Evolutionary conservation across 2,888 invertebrate genomes (phyloP).

Genomic region (Selenia dentaria): DNA sequence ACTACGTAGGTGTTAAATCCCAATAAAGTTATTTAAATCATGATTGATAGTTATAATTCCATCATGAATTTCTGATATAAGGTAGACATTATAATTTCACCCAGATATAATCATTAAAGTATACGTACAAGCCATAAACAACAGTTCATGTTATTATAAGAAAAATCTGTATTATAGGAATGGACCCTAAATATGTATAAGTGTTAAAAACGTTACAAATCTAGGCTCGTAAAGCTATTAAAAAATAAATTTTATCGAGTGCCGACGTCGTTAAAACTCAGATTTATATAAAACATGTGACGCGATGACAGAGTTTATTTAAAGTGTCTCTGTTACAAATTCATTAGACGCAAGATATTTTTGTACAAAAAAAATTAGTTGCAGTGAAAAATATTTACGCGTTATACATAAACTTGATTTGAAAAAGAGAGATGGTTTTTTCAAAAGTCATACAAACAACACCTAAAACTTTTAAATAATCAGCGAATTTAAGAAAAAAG

Average conservation of each 20-base stretch:
- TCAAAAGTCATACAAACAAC: too few relatives aligned
- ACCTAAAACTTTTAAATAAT: too few relatives aligned
- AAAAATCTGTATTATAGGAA: slow-evolving; percentile 44
- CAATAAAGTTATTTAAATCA: slow-evolving; percentile 33
- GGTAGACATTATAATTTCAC: slow-evolving; percentile 31
- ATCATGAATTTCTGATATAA: slow-evolving; percentile 30
- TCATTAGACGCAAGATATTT: slow-evolving; percentile 49
- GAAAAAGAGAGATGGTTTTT: too few relatives aligned
- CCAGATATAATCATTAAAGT: slow-evolving; percentile 37
- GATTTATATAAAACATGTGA: slow-evolving; percentile 73
- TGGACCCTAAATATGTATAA: slow-evolving; percentile 49
- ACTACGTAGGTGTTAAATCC: slow-evolving; percentile 28
- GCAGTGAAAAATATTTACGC: not conserved
- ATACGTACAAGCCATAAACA: slow-evolving; percentile 39
- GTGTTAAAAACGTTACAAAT: slow-evolving; percentile 60
- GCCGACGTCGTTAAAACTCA: slow-evolving; percentile 65
- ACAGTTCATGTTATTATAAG: slow-evolving; percentile 43
- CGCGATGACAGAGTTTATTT: slow-evolving; percentile 66
- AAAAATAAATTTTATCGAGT: slow-evolving; percentile 71
- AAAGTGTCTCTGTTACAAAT: slow-evolving; percentile 57
- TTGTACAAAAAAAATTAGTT: slow-evolving; percentile 43
- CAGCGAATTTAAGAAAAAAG: too few relatives aligned
- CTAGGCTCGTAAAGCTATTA: slow-evolving; percentile 57
- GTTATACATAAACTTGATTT: not conserved
- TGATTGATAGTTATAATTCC: slow-evolving; percentile 32